These are phyloP conservation scores for Drosophila pruinosa DNA, from an alignment of 1,140 invertebrate genomes.

Conservation along the genomic window DNA sequence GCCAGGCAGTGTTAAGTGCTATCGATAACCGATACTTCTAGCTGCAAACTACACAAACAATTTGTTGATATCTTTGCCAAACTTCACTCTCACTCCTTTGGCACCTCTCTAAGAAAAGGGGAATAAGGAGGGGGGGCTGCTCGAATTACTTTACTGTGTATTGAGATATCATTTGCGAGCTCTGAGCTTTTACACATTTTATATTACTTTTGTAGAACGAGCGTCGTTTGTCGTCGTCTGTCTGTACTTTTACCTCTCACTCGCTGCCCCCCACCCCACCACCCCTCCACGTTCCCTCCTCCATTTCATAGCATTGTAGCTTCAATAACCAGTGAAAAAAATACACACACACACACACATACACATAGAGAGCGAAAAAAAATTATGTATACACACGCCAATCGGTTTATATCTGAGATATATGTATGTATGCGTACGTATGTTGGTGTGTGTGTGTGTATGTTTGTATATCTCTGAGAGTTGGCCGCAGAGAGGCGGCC, in stretches of 20 bases:
- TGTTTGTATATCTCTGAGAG: slow-evolving; percentile 14
- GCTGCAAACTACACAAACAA: neutral
- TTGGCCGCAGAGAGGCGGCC: neutral
- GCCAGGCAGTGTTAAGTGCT: neutral
- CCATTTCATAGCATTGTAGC: slow-evolving; percentile 13
- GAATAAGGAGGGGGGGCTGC: neutral
- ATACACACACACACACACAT: slow-evolving; percentile 10
- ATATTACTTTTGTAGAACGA: slow-evolving; percentile 16
- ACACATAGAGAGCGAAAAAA: slow-evolving; percentile 29
- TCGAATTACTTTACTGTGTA: slow-evolving; percentile 7
- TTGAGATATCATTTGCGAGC: slow-evolving; percentile 33
- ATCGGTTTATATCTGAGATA: slow-evolving; percentile 37
- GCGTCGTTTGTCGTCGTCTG: slow-evolving; percentile 8
- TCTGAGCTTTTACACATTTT: slow-evolving; percentile 16
- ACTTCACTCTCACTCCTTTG: neutral
- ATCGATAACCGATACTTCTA: neutral
- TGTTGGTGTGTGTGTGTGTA: slow-evolving; percentile 3
- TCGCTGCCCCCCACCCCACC: neutral
- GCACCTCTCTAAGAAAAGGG: neutral
- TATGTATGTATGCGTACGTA: slow-evolving; percentile 1
- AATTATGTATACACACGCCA: slow-evolving; percentile 48
- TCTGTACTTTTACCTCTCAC: slow-evolving; percentile 2
- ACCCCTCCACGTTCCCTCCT: neutral
- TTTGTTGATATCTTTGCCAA: neutral
- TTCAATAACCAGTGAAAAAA: slow-evolving; percentile 23